A percentile compares a stretch with the other conserved stretches of the same genome.
Conservation (phyloP, 1,140 invertebrate species). For the Berghia stephanieae region DNA sequence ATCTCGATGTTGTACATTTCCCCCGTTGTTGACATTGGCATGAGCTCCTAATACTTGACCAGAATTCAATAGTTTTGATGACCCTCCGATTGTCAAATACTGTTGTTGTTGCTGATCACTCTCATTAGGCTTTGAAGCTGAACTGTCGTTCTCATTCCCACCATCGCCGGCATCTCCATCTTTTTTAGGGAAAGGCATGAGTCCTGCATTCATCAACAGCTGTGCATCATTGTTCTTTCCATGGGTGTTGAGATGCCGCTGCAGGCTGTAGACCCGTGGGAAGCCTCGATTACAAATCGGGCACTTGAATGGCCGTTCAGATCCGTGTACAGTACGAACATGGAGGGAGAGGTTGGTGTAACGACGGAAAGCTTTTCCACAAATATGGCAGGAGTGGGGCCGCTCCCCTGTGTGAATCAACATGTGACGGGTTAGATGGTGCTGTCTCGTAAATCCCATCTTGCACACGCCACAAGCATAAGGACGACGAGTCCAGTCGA, state of each 20-base stretch:
- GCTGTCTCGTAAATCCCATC: constrained; percentile 22
- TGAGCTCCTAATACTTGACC: too few species aligned
- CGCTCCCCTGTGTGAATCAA: constrained; percentile 29
- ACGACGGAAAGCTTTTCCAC: constrained; percentile 29
- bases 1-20: too few species aligned
- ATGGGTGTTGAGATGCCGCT: constrained; percentile 23
- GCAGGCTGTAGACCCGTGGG: constrained; percentile 27
- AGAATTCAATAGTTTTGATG: too few species aligned
- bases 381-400: constrained; percentile 28
- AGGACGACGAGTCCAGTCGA: constrained; percentile 19
- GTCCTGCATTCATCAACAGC: neutral
- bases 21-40: too few species aligned
- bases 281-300: constrained; percentile 23
- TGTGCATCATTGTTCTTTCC: neutral
- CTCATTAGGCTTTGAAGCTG: neutral
- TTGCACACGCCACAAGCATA: constrained; percentile 30
- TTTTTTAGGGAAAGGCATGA: neutral
- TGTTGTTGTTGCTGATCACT: neutral
- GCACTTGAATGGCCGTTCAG: constrained; percentile 26
- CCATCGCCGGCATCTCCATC: neutral
- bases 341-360: constrained; percentile 26
- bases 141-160: neutral
- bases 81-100: too few species aligned
- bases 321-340: constrained; percentile 26
- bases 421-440: constrained; percentile 29